Percentiles rank a stretch among this genome's conserved stretches.
Conservation (phyloP, 64 coral and sea anemone species). For the Porites lutea region DNA sequence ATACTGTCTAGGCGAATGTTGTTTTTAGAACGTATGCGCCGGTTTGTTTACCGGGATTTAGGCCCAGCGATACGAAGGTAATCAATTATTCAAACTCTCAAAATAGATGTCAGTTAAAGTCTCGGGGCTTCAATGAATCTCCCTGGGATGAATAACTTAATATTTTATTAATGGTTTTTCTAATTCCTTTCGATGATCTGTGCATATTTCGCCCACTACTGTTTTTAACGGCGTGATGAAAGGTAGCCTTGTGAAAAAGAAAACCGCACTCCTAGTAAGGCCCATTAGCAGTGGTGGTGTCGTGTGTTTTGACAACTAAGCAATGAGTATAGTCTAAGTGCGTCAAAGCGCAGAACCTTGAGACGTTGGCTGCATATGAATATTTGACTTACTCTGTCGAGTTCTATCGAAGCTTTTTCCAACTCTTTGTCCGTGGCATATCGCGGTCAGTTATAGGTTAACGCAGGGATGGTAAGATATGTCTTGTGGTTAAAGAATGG, state of each 20-base stretch:
- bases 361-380: too few species aligned
- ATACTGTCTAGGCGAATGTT: too few species aligned
- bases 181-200: background rate
- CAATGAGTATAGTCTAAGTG: background rate
- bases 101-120: background rate
- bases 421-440: too few species aligned
- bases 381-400: too few species aligned
- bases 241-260: background rate
- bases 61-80: background rate
- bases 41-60: too few species aligned
- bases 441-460: too few species aligned
- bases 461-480: too few species aligned
- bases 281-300: background rate
- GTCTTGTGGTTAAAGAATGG: too few species aligned
- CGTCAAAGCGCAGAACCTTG: too few species aligned
- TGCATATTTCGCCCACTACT: background rate
- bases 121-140: background rate
- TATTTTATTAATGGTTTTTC: background rate
- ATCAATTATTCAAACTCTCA: background rate
- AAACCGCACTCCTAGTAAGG: background rate
- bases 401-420: too few species aligned
- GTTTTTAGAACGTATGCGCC: too few species aligned
- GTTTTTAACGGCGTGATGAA: background rate
- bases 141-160: background rate
- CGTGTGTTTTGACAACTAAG: background rate